A percentile compares a stretch with the other conserved stretches of the same genome.
phyloP scores from a whole-genome alignment of 2,113 vertebrate species.

The Hippocampus guttulatus region DNA sequence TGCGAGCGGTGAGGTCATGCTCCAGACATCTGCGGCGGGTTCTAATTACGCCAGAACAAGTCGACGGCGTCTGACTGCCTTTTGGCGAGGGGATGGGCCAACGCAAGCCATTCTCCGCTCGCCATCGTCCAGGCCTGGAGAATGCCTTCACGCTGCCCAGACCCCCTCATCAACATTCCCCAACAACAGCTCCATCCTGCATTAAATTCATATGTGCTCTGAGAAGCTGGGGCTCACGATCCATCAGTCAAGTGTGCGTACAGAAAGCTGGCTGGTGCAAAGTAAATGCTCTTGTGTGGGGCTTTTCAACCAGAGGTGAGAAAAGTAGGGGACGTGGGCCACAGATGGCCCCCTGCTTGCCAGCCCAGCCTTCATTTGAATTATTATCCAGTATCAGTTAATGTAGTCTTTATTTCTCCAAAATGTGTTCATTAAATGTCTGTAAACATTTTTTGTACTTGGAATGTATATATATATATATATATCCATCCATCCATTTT shows the following conservation, averaged over 20 bases:
- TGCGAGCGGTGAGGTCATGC: conserved; percentile 66
- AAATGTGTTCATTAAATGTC: too few species aligned
- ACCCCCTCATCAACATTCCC: conserved; percentile 39
- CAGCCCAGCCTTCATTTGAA: too few species aligned
- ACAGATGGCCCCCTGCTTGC: too few species aligned
- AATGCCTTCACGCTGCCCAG: conserved; percentile 49
- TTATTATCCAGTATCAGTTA: too few species aligned
- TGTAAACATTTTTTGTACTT: too few species aligned
- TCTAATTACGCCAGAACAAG: conserved; percentile 70
- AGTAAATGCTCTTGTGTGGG: neutral
- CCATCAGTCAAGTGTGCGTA: neutral
- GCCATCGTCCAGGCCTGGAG: conserved; percentile 55
- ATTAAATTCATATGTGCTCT: neutral
- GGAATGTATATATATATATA: too few species aligned
- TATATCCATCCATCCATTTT: too few species aligned
- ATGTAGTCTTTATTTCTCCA: too few species aligned
- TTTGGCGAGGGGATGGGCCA: conserved; percentile 49
- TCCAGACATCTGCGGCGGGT: conserved; percentile 70
- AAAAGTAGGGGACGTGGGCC: neutral
- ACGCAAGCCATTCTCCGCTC: conserved; percentile 50
- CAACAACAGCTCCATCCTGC: conserved; percentile 5
- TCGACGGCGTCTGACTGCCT: conserved; percentile 55
- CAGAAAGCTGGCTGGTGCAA: neutral
- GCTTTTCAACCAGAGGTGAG: conserved; percentile 29
- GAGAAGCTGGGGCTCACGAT: neutral